Evolutionary conservation across 2,113 vertebrate species (phyloP).

Genomic region (Ceyx margarethae): DNA sequence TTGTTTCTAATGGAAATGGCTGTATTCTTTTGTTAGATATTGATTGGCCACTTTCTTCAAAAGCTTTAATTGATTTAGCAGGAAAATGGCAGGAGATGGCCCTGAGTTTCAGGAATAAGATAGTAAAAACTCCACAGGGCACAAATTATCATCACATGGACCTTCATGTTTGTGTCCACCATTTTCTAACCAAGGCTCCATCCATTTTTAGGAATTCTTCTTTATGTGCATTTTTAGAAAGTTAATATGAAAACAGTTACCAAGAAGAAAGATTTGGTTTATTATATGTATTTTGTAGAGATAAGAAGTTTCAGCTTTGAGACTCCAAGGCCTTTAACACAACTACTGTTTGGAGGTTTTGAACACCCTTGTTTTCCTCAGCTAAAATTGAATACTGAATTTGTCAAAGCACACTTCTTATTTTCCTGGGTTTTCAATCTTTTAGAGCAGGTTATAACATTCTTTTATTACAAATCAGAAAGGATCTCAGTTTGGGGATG

Average conservation of each 20-base stretch:
- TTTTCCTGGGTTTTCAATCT: neutral
- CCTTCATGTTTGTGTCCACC: neutral
- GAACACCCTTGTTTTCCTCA: neutral
- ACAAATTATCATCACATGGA: neutral
- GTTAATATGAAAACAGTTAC: neutral
- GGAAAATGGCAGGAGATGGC: neutral
- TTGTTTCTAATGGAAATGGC: neutral
- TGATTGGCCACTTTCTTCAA: neutral
- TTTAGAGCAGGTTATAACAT: neutral
- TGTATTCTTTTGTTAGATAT: neutral
- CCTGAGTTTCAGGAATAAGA: neutral
- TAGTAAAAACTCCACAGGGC: neutral
- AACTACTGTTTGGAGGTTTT: neutral
- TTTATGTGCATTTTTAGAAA: neutral
- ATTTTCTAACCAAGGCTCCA: neutral
- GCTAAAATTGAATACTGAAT: neutral
- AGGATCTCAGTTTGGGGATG: neutral
- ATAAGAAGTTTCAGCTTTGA: neutral
- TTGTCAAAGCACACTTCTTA: neutral
- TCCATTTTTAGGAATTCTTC: neutral
- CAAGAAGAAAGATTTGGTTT: neutral
- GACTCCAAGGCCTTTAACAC: neutral
- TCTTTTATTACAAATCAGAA: neutral
- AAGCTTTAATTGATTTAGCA: neutral
- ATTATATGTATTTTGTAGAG: neutral